Conservation (phyloP, 2,888 invertebrate genomes). For the Lochmaea capreae region DNA sequence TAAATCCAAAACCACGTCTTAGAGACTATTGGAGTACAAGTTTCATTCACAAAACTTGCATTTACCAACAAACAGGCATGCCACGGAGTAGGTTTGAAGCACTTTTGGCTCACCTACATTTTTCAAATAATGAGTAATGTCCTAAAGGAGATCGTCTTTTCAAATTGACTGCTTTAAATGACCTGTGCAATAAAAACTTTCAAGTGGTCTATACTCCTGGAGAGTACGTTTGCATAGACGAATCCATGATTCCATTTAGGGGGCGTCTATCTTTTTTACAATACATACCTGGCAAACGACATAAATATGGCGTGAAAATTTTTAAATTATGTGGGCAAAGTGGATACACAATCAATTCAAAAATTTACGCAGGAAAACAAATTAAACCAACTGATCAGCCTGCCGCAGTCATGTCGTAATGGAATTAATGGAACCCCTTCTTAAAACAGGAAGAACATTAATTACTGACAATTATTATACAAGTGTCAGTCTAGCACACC, state of each 20-base stretch:
- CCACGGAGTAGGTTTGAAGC: not conserved
- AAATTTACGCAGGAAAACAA: slow-evolving; percentile 39
- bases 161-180: not conserved
- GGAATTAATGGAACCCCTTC: slow-evolving; percentile 45
- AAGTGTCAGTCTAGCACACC: slow-evolving; percentile 40
- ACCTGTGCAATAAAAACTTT: slow-evolving; percentile 41
- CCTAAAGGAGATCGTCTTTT: not conserved
- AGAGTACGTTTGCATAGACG: slow-evolving; percentile 48
- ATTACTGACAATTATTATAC: slow-evolving; percentile 52
- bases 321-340: slow-evolving; percentile 19
- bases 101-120: not conserved
- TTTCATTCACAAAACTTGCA: slow-evolving; percentile 16
- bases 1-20: slow-evolving; percentile 38
- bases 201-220: not conserved
- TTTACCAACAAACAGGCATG: slow-evolving; percentile 9
- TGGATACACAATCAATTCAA: slow-evolving; percentile 41
- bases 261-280: slow-evolving; percentile 50
- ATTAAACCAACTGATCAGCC: not conserved
- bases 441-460: slow-evolving; percentile 47
- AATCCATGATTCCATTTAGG: slow-evolving; percentile 50
- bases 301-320: slow-evolving; percentile 51
- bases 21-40: slow-evolving; percentile 25
- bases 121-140: not conserved
- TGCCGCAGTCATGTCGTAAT: slow-evolving; percentile 44
- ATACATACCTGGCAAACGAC: slow-evolving; percentile 44